Base-by-base conservation (phyloP, 2,888 invertebrate genomes). In the Drosophila incognita region DNA sequence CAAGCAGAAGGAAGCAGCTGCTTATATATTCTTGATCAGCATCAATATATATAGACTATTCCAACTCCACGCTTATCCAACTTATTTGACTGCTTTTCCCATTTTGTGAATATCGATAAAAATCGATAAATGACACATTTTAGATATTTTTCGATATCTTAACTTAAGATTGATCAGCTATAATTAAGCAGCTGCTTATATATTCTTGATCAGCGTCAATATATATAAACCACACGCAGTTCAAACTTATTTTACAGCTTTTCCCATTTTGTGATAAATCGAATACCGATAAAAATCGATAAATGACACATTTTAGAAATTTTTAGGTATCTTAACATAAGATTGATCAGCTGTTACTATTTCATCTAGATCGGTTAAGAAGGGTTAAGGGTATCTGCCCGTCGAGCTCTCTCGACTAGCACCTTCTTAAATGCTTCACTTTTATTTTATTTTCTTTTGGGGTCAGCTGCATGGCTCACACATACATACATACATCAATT, bases 391-490 rank as follows among this genome's bases (percentile, higher is more conserved):
- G 24, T 46, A 46, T 46, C 46, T 46, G 15, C 21, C 2, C 46
- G 15, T 46, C 46, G 46, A 46, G 4, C 24, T 1, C 15, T 24
- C 15, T 4, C 15, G 46, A 46, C 24, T 46, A 15, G 7, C 4
- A 46, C 2, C 0, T 8, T 24, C 21, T 15, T 46, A 46, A 1
- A 24, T 46, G 21, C 4, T 24, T 46, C 21, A 21, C 2, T 21
- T 24, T 24, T 21, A 11, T 21, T 21, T 7, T 2, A 2, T 2
- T 42, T 4, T 31, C 24, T 38, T 48, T 59, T 38, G 40, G 42
- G 68, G 69, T 69, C 68, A 69, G 57, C 49, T 67, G 18, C 11
- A 54, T 40, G 42, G 64, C 21, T 63, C 24, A 29, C 38, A 13
- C 40, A 24, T 24, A 2, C 40, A 24, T 24, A 2, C 40, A 21